Evolutionary conservation across 2,113 vertebrate genomes (phyloP).

Genomic region (Heliornis fulica): DNA sequence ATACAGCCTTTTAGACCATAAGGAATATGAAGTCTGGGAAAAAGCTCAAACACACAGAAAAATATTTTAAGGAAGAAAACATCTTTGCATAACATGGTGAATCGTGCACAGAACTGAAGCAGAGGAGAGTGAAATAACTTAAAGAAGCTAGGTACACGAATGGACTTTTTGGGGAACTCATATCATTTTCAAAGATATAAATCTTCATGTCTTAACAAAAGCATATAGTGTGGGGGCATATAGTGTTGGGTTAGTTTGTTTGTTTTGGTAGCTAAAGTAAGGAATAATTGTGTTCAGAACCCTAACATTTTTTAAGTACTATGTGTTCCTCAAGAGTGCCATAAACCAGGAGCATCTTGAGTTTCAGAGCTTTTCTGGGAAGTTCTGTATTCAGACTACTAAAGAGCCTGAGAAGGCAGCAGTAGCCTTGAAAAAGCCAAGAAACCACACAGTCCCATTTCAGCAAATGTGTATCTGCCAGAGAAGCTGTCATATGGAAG

Average conservation of each 20-base stretch:
- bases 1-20: neutral
- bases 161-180: neutral
- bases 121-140: neutral
- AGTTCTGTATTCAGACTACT: neutral
- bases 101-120: neutral
- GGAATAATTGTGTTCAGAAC: neutral
- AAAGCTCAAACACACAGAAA: neutral
- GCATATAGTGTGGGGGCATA: neutral
- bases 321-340: neutral
- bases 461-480: neutral
- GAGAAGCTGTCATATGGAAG: neutral
- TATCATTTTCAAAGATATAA: neutral
- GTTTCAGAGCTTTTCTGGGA: neutral
- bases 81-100: neutral
- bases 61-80: conserved; percentile 2
- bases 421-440: conserved; percentile 11
- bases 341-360: neutral
- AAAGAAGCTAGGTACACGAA: neutral
- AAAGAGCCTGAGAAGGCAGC: neutral
- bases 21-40: neutral
- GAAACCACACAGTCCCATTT: neutral
- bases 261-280: neutral
- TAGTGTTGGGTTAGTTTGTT: neutral
- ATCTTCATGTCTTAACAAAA: neutral
- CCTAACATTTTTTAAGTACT: neutral